Evolutionary conservation across 1,140 invertebrate genomes (phyloP), one percentile per base, ranked within the genome.

Genomic region (Sipha flava): DNA sequence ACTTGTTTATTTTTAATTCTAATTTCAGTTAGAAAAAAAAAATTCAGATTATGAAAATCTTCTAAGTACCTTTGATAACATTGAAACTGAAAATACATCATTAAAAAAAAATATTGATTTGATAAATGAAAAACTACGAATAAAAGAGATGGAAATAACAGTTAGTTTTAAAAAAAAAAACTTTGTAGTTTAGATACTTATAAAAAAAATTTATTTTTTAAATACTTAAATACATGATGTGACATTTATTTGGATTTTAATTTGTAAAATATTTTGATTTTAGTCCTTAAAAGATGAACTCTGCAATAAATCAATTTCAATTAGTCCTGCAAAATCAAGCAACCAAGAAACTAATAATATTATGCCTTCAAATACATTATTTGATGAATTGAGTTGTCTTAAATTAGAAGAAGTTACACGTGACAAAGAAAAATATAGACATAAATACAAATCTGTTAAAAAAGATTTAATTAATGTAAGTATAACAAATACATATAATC

Each of bases 231-330:
- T 29, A 31, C 10, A 34, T 34, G 0, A 75, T 37, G n/a, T 75
- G n/a, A n/a, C n/a, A n/a, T n/a, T n/a, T n/a, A n/a, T n/a, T n/a
- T n/a, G n/a, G n/a, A n/a, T n/a, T n/a, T n/a, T n/a, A n/a, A n/a
- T 43, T 37, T 21, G 6, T 29, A 34, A 31, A 57, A 57, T 23
- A 9, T 75, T 75, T 70, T 54, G 0, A 40, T 40, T 52, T 57
- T 29, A 77, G 73, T 77, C 73, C 0, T 77, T 77, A 57, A 77
- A 59, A 57, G 73, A 77, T 77, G 73, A 77, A 59, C 21, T 77
- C 9, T 40, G 34, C 18, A 77, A 54, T 57, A 77, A 77, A 77
- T 40, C 49, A 37, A 26, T 77, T 18, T 59, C 73, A 40, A 77
- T 59, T 31, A 59, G 18, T 77, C 52, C 52, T 5, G 10, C 43